phyloP scores from a whole-genome alignment of 1,140 invertebrate species.

The Pseudomyrmex gracilis region DNA sequence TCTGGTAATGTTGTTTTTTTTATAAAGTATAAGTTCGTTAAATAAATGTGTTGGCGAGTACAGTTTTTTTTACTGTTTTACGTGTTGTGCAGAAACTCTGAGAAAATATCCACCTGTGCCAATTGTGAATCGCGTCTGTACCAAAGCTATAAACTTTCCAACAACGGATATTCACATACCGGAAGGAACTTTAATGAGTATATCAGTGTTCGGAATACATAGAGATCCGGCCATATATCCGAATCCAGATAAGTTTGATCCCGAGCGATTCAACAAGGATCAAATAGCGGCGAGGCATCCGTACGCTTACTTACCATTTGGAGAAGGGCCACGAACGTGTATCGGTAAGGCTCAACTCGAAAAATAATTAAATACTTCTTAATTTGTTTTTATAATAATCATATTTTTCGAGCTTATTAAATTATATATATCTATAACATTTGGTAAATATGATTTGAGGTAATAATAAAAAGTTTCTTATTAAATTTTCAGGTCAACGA shows the following conservation, averaged over 20 bases:
- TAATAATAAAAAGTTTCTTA: no score
- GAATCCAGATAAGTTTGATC: conserved; percentile 88
- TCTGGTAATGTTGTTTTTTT: no score
- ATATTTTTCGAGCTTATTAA: no score
- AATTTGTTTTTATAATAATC: no score
- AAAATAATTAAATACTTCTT: no score
- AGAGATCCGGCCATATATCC: conserved; percentile 87
- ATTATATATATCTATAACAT: no score
- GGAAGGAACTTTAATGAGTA: conserved; percentile 87
- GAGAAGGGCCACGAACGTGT: conserved; percentile 86
- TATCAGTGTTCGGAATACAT: conserved; percentile 89
- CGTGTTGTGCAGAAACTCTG: conserved; percentile 87
- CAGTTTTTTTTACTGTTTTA: not conserved
- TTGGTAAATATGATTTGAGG: no score
- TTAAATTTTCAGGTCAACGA: conserved; percentile 76
- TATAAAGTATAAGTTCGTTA: no score
- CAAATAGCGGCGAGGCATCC: conserved; percentile 70
- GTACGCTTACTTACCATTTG: conserved; percentile 84
- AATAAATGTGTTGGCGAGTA: no score
- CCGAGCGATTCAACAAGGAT: conserved; percentile 86
- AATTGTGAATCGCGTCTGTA: conserved; percentile 86
- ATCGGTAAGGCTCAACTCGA: conserved; percentile 82
- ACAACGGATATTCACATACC: conserved; percentile 87
- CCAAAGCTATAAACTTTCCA: conserved; percentile 86
- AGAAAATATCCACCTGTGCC: conserved; percentile 88